Evolutionary conservation across 1,140 invertebrate genomes (phyloP).

Genomic region (Lepidurus couesii): DNA sequence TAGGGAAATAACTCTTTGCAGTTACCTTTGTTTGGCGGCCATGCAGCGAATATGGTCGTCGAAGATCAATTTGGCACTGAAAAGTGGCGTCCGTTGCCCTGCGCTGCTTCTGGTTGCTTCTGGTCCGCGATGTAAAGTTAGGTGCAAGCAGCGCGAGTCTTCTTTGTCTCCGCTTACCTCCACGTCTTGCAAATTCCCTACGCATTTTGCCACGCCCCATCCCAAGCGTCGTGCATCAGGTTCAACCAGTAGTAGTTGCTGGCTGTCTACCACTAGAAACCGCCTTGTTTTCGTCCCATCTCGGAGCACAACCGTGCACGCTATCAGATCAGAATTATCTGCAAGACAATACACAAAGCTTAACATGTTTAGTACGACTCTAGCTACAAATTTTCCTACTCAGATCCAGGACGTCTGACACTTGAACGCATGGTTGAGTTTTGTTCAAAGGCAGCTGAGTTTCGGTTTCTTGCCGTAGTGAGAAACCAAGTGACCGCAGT

Average conservation of each 20-base stretch:
- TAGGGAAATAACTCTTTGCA: slow-evolving; percentile 24
- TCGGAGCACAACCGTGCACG: slow-evolving; percentile 84
- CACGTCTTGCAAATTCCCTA: slow-evolving; percentile 73
- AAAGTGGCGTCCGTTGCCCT: slow-evolving; percentile 57
- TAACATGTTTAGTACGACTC: neutral
- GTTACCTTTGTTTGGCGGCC: slow-evolving; percentile 85
- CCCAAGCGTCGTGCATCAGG: slow-evolving; percentile 86
- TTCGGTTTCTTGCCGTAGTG: slow-evolving; percentile 74
- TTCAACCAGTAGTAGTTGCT: slow-evolving; percentile 94
- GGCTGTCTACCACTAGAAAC: slow-evolving; percentile 89
- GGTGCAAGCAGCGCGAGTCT: slow-evolving; percentile 89
- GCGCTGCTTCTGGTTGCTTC: slow-evolving; percentile 50
- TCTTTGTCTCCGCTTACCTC: slow-evolving; percentile 84
- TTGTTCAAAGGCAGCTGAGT: slow-evolving; percentile 86
- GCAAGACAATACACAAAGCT: slow-evolving; percentile 33
- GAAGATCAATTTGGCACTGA: slow-evolving; percentile 91
- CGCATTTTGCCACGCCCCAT: slow-evolving; percentile 94
- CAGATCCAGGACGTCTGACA: slow-evolving; percentile 85
- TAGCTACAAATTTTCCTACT: slow-evolving; percentile 59
- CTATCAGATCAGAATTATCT: slow-evolving; percentile 96
- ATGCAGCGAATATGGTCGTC: slow-evolving; percentile 98
- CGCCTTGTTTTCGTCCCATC: slow-evolving; percentile 82
- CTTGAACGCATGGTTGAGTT: slow-evolving; percentile 78
- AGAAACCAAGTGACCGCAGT: slow-evolving; percentile 74
- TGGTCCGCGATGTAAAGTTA: slow-evolving; percentile 84